Conservation (phyloP, 2,797 vertebrate species). For the Antennarius maculatus region DNA sequence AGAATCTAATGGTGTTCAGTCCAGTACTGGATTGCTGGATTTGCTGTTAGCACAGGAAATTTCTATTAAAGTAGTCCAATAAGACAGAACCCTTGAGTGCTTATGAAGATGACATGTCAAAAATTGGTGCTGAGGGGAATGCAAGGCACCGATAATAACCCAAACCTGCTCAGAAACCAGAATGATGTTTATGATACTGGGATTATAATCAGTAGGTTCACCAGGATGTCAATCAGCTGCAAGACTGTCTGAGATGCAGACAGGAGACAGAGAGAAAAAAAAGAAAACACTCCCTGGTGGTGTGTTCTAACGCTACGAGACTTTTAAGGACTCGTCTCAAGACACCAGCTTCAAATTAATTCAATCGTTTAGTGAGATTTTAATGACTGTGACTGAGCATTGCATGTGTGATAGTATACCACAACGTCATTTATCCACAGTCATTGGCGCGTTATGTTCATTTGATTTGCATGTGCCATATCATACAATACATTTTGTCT, state of each 20-base stretch:
- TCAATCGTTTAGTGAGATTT: neutral
- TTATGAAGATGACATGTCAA: neutral
- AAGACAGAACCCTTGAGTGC: neutral
- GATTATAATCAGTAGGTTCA: conserved; percentile 2
- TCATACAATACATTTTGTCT: neutral
- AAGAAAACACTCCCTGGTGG: conserved; percentile 17
- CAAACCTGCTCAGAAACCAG: neutral
- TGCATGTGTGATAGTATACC: conserved; percentile 30
- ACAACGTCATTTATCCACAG: conserved; percentile 19
- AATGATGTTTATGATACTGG: neutral
- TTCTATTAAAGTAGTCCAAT: neutral
- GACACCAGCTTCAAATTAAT: conserved; percentile 15
- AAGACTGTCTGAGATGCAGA: conserved; percentile 19
- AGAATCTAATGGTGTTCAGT: neutral
- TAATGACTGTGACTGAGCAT: conserved; percentile 12
- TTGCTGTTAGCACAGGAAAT: neutral
- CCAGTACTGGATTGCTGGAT: neutral
- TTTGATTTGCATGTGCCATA: neutral
- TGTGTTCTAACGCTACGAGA: conserved; percentile 17
- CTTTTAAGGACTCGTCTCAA: conserved; percentile 26
- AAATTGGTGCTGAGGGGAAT: conserved; percentile 1
- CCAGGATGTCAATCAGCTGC: neutral
- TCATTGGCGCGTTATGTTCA: conserved; percentile 6
- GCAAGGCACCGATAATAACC: neutral
- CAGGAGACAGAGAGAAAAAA: neutral